These are phyloP conservation scores for Myopa tessellatipennis DNA, from an alignment of 2,888 invertebrate species.

Conservation along the genomic window DNA sequence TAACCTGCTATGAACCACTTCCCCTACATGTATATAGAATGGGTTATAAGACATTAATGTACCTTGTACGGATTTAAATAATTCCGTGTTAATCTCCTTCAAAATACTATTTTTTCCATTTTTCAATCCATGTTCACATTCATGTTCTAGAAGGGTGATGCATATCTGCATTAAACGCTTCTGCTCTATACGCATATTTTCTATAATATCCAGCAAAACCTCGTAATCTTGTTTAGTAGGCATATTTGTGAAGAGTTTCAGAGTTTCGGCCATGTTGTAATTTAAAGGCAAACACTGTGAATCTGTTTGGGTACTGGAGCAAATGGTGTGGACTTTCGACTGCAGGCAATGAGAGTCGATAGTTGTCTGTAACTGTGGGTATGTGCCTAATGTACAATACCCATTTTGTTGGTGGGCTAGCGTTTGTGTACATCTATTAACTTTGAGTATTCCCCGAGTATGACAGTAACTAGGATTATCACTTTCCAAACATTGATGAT, in stretches of 20 bases:
- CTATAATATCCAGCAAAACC: constrained; percentile 50
- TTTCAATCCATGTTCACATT: constrained; percentile 35
- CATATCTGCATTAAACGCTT: constrained; percentile 52
- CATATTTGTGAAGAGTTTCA: not conserved
- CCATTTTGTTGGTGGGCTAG: constrained; percentile 6
- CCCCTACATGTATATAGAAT: too few species aligned
- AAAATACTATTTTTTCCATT: not conserved
- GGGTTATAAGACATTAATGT: not conserved
- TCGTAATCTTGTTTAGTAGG: constrained; percentile 55
- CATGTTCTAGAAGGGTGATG: constrained; percentile 48
- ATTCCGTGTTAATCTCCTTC: constrained; percentile 52
- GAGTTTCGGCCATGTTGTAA: not conserved
- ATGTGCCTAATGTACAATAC: constrained; percentile 32
- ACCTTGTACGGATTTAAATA: constrained; percentile 1
- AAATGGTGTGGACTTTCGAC: constrained; percentile 57
- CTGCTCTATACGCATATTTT: constrained; percentile 58
- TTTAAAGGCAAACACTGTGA: constrained; percentile 20
- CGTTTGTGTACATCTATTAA: not conserved
- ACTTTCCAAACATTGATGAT: constrained; percentile 42
- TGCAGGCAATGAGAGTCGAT: not conserved
- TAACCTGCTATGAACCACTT: too few species aligned
- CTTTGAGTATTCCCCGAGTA: not conserved
- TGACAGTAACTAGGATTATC: constrained; percentile 5
- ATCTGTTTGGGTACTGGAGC: constrained; percentile 64
- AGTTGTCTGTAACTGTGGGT: not conserved